Conservation (phyloP, 2,113 vertebrate genomes). For the Oreotrochilus melanogaster region DNA sequence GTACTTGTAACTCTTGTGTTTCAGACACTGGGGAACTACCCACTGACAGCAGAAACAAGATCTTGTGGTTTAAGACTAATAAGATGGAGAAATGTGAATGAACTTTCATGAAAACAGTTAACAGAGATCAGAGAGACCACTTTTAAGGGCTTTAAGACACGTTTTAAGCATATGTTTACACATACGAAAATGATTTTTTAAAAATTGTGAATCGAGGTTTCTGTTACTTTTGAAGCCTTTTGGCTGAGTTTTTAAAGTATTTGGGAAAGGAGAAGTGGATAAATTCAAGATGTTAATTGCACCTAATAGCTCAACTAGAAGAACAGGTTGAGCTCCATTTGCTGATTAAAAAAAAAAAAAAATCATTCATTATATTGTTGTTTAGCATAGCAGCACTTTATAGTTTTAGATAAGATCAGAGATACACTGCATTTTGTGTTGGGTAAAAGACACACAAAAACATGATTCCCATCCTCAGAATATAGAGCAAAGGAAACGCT, state of each 20-base stretch:
- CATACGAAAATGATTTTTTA: background rate
- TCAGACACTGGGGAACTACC: background rate
- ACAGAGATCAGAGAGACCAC: background rate
- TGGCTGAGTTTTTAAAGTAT: background rate
- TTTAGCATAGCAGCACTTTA: slow-evolving; percentile 33
- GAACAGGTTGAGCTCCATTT: slow-evolving; percentile 45
- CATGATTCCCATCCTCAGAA: background rate
- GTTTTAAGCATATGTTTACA: background rate
- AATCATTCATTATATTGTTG: slow-evolving; percentile 9
- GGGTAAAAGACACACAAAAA: background rate
- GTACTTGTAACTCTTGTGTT: background rate
- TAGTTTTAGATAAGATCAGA: slow-evolving; percentile 41
- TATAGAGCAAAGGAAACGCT: background rate
- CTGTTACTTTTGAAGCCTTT: background rate
- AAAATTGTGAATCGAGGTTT: background rate
- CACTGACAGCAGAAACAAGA: background rate
- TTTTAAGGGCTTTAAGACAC: background rate
- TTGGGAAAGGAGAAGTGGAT: background rate
- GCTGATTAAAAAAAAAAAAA: background rate
- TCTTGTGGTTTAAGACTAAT: background rate
- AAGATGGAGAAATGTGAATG: background rate
- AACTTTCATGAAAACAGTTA: background rate
- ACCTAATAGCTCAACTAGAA: slow-evolving; percentile 13
- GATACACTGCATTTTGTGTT: background rate
- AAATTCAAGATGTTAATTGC: background rate